Evolutionary conservation across 2,113 vertebrate species (phyloP), one percentile per base, ranked within the genome.

Genomic region (Tyto alba): DNA sequence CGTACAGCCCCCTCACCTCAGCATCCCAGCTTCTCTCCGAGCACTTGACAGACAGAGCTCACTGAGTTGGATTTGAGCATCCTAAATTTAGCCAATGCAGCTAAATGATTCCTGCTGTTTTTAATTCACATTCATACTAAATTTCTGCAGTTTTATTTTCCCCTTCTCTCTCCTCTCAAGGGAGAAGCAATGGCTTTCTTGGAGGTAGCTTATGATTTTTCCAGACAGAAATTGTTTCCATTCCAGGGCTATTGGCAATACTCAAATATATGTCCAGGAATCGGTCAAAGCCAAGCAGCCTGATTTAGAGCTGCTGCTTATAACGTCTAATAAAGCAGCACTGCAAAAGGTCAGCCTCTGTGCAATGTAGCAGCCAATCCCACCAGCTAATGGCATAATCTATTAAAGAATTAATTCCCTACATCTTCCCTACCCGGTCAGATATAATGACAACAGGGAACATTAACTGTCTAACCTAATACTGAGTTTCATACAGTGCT

Each of bases 211-310:
- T 78, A 85, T 74, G 83, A 87, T 67, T 95, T 97, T 97, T 94
- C 86, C 89, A 95, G 89, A 55, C 66, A 88, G 81, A 95, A 96
- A 92, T 89, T 79, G 57, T 94, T 96, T 96, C 85, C 84, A 82
- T 95, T 89, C 89, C 91, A 89, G 53, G 26, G 11, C 95, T 96
- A 88, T 89, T 96, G 89, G 81, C 95, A 89, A 50, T 79, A 85
- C 23, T 41, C 66, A 89, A 66, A 73, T 83, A 48, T 36, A 69
- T 69, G 55, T 93, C 93, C 62, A 94, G 92, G 85, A 97, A 85
- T 66, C 2, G 5, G 77, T 85, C 50, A 73, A 74, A 96, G 95
- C 88, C 88, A 74, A 91, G 88, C 23, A 90, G 43, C 40, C 48
- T 94, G 83, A 92, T 95, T 89, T 91, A 95, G 72, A 95, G 75